phyloP scores from a whole-genome alignment of 2,797 vertebrate species.

The Smutsia temminckii region DNA sequence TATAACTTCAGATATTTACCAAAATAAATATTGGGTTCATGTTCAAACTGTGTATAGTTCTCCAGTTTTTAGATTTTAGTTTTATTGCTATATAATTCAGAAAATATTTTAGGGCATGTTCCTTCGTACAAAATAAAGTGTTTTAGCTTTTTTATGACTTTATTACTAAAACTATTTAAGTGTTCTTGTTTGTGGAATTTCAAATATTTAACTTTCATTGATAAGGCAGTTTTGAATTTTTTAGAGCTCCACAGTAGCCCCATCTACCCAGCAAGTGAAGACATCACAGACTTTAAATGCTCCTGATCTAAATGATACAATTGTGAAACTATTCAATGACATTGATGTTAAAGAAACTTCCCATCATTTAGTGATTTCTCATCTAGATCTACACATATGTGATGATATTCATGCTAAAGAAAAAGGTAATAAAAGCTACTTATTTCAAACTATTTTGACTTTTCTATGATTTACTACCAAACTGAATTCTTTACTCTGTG shows the following conservation, averaged over 20 bases:
- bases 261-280: constrained; percentile 91
- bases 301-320: constrained; percentile 91
- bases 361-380: constrained; percentile 97
- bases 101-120: constrained; percentile 20
- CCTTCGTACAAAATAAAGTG: constrained; percentile 22
- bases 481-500: background rate
- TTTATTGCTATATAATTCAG: constrained; percentile 42
- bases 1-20: constrained; percentile 1
- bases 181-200: background rate
- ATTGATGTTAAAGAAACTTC: constrained; percentile 98
- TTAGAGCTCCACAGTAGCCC: constrained; percentile 88
- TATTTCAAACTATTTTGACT: constrained; percentile 17
- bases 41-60: constrained; percentile 11
- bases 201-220: background rate
- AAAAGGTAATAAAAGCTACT: constrained; percentile 88
- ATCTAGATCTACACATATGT: constrained; percentile 98
- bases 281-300: constrained; percentile 89
- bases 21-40: constrained; percentile 7
- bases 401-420: constrained; percentile 96
- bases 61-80: constrained; percentile 28
- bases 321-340: constrained; percentile 93
- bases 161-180: background rate
- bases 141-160: background rate
- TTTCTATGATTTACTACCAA: constrained; percentile 9
- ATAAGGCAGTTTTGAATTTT: constrained; percentile 67